These are phyloP conservation scores for Escarpia spicata DNA, from an alignment of 2,888 invertebrate species.

Conservation along the genomic window DNA sequence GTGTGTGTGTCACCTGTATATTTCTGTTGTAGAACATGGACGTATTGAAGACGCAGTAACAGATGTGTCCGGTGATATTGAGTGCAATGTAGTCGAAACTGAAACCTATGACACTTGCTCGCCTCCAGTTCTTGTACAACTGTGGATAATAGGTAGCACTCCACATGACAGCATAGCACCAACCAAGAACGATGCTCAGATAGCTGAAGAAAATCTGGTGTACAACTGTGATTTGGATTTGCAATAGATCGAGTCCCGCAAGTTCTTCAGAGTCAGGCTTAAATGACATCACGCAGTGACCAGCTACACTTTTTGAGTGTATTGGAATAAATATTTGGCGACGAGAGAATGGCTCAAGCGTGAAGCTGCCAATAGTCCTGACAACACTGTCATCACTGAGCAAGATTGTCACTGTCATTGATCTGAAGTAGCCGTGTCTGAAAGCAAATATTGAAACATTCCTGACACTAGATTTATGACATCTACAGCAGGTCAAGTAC, in stretches of 20 bases:
- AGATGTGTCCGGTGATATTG: slow-evolving; percentile 40
- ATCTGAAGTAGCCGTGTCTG: neutral
- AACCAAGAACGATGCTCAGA: slow-evolving; percentile 37
- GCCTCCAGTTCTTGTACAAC: slow-evolving; percentile 37
- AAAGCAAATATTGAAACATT: neutral
- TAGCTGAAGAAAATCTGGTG: slow-evolving; percentile 38
- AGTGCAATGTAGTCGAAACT: slow-evolving; percentile 40
- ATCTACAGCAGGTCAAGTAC: too few species aligned
- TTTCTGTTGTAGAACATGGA: slow-evolving; percentile 35
- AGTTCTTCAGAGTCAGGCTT: slow-evolving; percentile 28
- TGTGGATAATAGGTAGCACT: slow-evolving; percentile 40
- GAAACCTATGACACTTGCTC: slow-evolving; percentile 40
- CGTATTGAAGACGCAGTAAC: slow-evolving; percentile 39
- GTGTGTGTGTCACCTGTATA: slow-evolving; percentile 33
- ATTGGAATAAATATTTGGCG: slow-evolving; percentile 30
- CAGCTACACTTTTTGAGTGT: slow-evolving; percentile 35
- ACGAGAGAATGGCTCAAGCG: slow-evolving; percentile 21
- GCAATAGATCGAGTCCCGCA: slow-evolving; percentile 26
- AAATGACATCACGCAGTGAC: slow-evolving; percentile 37
- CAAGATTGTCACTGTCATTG: slow-evolving; percentile 22
- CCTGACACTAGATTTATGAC: neutral
- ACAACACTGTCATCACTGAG: slow-evolving; percentile 36
- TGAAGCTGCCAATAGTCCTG: slow-evolving; percentile 31
- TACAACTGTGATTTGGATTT: slow-evolving; percentile 35
- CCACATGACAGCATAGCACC: slow-evolving; percentile 38